Base-by-base conservation (phyloP, 2,797 vertebrate species). In the Aeoliscus strigatus region DNA sequence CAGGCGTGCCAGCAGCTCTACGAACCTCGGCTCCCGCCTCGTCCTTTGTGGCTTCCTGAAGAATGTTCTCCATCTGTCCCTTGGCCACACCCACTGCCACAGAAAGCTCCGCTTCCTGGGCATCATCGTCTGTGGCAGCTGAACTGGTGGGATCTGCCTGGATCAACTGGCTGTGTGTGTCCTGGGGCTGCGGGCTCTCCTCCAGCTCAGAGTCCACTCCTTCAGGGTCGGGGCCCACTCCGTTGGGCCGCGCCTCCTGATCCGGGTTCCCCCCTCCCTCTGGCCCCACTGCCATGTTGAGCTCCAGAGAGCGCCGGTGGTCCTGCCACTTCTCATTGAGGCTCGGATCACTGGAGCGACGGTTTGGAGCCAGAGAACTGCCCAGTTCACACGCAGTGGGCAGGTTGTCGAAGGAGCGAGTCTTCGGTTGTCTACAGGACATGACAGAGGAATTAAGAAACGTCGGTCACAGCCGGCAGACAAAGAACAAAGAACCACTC, bases 241-340 rank as follows among this genome's bases (percentile, higher is more conserved):
- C 77, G 0, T 65, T 80, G 5, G 73, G 28, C 48, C 43, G 47
- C 36, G 27, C 88, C n/a, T 87, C 87, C 39, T 77, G 64, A 15
- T 85, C 84, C 54, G 43, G 79, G 39, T 47, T 33, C 0, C 29
- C 75, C 12, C 68, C 83, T 51, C 65, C 82, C 3, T 90, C 91
- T 0, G 90, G 60, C 23, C 86, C 88, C 5, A 86, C 82, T 0
- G 90, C 86, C 67, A 89, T 85, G 74, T 84, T 93, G 61, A 96
- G 80, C 70, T 98, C 96, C 68, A 99, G 85, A 0, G 96, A 97
- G 14, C 94, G 91, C 0, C 93, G 89, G 70, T 94, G 94, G 69
- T 98, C 95, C 72, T 97, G 95, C 94, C 95, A 98, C 79, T 97
- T 97, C 60, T 98, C 96, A 0, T 98, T 97, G 50, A 99, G 86